Base-by-base conservation (phyloP, 2,888 invertebrate species). In the Pyrrhosoma nymphula region DNA sequence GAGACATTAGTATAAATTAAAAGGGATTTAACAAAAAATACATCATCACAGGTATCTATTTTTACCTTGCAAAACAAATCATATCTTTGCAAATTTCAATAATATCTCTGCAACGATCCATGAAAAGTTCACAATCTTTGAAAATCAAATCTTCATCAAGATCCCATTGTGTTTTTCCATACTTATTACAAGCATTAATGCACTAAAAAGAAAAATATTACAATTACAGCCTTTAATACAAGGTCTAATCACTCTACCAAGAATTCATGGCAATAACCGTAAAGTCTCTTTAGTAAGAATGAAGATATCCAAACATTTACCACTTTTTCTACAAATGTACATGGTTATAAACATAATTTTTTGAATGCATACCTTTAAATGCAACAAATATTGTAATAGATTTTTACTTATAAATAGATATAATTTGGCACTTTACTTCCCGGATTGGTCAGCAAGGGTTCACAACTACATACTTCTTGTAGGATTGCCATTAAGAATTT, bases 11-110 rank as follows among this genome's bases (percentile, higher is more conserved):
- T 60, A 35, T 56, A 14, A 69, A 6, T 47, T 60, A 75, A 69
- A 95, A 60, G 47, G 47, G 12, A 60, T 12, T 60, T 20, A 20
- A 12, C 20, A 10, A 60, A 60, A 60, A 20, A 20, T 20, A 14
- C 60, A 60, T 90, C 20, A 91, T 95, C 0, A 69, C 95, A 30
- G 39, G 56, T 12, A 95, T 75, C 20, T 95, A 96, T 96, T 95
- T 56, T 96, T 96, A 98, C 97, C 98, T 98, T 6, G 98, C 99
- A 97, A 99, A 99, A 95, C 98, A 98, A 95, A 98, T 98, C 98
- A 99, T 99, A 95, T 98, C 98, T 96, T 99, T 98, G 96, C 99
- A 99, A 35, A 99, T 98, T 97, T 99, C 98, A 93, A 99, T 97
- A 97, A 99, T 98, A 97, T 99, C 99, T 95, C 98, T 98, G 96